Evolutionary conservation across 2,888 invertebrate species (phyloP).

Genomic region (Troides oblongomaculatus): DNA sequence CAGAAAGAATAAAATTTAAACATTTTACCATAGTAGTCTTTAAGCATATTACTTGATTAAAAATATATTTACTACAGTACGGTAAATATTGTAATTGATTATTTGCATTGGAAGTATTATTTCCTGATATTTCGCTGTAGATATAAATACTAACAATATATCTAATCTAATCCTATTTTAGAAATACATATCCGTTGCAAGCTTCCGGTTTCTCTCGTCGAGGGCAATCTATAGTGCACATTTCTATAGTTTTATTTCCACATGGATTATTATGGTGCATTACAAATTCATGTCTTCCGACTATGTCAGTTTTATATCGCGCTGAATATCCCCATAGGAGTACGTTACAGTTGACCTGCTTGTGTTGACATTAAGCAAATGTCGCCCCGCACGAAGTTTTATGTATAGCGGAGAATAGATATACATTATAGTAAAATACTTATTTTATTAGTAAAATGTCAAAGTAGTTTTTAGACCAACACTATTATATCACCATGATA

Average conservation of each 20-base stretch:
- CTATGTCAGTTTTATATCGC: slow-evolving; percentile 1
- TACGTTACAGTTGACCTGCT: slow-evolving; percentile 13
- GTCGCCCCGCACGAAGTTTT: neutral
- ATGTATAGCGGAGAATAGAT: neutral
- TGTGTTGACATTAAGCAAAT: slow-evolving; percentile 14
- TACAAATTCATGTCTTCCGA: neutral
- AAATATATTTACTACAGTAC: too few relatives aligned
- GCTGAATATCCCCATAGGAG: slow-evolving; percentile 10
- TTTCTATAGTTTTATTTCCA: slow-evolving; percentile 11
- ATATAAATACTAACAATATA: neutral
- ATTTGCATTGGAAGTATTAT: too few relatives aligned
- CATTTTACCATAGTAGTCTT: too few relatives aligned
- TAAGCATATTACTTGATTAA: too few relatives aligned
- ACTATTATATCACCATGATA: neutral
- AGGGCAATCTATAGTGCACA: neutral
- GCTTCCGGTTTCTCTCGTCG: neutral
- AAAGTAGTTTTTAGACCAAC: neutral
- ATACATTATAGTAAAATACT: neutral
- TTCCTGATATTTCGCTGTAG: too few relatives aligned
- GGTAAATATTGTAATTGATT: too few relatives aligned
- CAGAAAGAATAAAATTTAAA: too few relatives aligned
- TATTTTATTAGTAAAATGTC: neutral
- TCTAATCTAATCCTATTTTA: neutral
- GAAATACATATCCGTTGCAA: neutral
- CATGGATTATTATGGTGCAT: slow-evolving; percentile 1